Percentiles rank a stretch among this genome's conserved stretches.
Evolutionary conservation across 2,113 vertebrate species (phyloP).

Genomic region (Actenoides lindsayi): DNA sequence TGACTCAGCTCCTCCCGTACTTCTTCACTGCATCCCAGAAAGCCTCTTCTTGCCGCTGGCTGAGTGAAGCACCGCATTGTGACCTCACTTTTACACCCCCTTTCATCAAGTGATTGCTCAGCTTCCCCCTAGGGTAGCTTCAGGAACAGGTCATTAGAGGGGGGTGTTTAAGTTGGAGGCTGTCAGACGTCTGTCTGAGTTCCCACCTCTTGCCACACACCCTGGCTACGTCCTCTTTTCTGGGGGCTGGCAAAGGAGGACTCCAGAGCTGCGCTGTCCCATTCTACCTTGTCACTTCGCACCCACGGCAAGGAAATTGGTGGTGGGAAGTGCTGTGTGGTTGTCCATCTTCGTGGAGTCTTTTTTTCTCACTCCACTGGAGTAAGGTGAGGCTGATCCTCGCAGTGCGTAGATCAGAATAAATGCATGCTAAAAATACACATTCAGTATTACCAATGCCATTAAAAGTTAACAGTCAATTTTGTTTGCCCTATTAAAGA

Average conservation of each 20-base stretch:
- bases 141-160: neutral
- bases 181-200: neutral
- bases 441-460: neutral
- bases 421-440: neutral
- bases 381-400: neutral
- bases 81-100: accelerated
- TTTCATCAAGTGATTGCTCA: neutral
- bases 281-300: accelerated
- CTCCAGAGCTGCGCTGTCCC: neutral
- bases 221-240: neutral
- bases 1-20: neutral
- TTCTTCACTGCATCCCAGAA: neutral
- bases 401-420: neutral
- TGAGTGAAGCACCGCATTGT: accelerated
- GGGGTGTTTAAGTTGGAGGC: neutral
- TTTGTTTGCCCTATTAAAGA: neutral
- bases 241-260: neutral
- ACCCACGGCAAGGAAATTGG: neutral
- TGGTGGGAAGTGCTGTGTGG: neutral
- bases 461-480: neutral
- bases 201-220: accelerated
- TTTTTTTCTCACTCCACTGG: neutral
- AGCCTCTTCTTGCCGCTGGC: neutral
- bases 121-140: accelerated
- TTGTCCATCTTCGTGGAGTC: neutral